Evolutionary conservation across 1,140 invertebrate species (phyloP).

Genomic region (Octopus bimaculoides): DNA sequence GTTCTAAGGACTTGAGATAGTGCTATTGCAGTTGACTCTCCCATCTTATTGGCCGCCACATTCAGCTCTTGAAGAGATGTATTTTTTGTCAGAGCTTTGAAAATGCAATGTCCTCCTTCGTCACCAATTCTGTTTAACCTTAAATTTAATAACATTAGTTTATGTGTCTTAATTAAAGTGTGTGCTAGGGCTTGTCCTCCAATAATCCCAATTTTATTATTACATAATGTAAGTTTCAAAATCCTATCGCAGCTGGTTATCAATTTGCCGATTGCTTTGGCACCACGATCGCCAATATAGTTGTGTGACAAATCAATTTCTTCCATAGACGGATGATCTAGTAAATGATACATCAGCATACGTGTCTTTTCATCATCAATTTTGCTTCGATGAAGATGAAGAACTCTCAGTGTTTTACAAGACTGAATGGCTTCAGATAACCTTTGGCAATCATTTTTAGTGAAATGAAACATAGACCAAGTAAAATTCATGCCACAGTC

Average conservation of each 20-base stretch:
- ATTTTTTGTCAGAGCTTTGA: slow-evolving; percentile 51
- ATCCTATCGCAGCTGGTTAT: slow-evolving; percentile 55
- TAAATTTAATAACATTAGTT: slow-evolving; percentile 46
- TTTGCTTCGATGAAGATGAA: slow-evolving; percentile 49
- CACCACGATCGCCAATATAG: slow-evolving; percentile 54
- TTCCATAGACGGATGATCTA: slow-evolving; percentile 51
- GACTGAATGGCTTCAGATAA: slow-evolving; percentile 53
- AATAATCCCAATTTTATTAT: slow-evolving; percentile 51
- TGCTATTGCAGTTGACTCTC: slow-evolving; percentile 52
- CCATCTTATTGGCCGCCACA: slow-evolving; percentile 54
- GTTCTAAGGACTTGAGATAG: slow-evolving; percentile 52
- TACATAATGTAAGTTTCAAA: slow-evolving; percentile 49
- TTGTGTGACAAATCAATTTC: slow-evolving; percentile 57
- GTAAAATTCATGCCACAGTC: slow-evolving; percentile 60
- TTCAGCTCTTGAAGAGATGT: slow-evolving; percentile 49
- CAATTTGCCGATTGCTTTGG: slow-evolving; percentile 55
- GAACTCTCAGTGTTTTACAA: slow-evolving; percentile 49
- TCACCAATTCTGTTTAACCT: slow-evolving; percentile 54
- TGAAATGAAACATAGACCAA: slow-evolving; percentile 58
- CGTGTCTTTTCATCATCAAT: slow-evolving; percentile 55
- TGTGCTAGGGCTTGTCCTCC: slow-evolving; percentile 57
- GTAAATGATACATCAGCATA: slow-evolving; percentile 54
- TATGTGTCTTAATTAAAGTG: slow-evolving; percentile 53
- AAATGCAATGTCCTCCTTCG: slow-evolving; percentile 56
- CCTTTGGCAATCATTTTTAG: slow-evolving; percentile 54